Evolutionary conservation across 2,797 vertebrate genomes (phyloP).

Genomic region (Melanotaenia parkinsoni): DNA sequence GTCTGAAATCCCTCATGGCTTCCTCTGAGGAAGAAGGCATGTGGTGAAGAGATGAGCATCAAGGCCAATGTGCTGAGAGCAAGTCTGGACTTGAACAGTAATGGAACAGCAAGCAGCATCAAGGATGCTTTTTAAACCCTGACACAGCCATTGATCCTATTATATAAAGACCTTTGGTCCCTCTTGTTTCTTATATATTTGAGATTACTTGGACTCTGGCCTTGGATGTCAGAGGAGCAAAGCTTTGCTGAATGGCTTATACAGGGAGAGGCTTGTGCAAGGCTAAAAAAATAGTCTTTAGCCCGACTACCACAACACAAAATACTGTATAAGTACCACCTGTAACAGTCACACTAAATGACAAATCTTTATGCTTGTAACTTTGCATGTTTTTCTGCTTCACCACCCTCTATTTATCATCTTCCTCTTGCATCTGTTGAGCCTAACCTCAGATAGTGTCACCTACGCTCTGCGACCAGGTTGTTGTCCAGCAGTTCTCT

Average conservation of each 20-base stretch:
- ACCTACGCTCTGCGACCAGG: conserved; percentile 68
- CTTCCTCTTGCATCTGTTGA: conserved; percentile 17
- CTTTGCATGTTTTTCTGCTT: conserved; percentile 6
- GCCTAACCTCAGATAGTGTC: conserved; percentile 70
- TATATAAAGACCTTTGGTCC: conserved; percentile 55
- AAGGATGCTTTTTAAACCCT: conserved; percentile 60
- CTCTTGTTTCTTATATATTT: conserved; percentile 50
- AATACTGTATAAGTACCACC: background rate
- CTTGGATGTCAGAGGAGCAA: conserved; percentile 63
- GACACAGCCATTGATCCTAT: conserved; percentile 67
- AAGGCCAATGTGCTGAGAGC: conserved; percentile 41
- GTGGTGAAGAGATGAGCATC: conserved; percentile 36
- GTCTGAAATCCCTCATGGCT: conserved; percentile 63
- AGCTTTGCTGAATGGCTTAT: conserved; percentile 40
- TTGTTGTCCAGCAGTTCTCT: conserved; percentile 63
- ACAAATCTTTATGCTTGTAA: conserved; percentile 4
- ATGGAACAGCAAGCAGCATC: conserved; percentile 51
- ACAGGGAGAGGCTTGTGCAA: conserved; percentile 24
- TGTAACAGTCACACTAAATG: background rate
- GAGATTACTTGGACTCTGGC: conserved; percentile 54
- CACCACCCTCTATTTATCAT: conserved; percentile 27
- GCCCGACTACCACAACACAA: background rate
- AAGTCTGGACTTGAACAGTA: conserved; percentile 38
- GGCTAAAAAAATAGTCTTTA: conserved; percentile 12
- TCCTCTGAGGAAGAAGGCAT: conserved; percentile 44